phyloP scores from a whole-genome alignment of 2,888 invertebrate species.

The Drosophila anomelani region DNA sequence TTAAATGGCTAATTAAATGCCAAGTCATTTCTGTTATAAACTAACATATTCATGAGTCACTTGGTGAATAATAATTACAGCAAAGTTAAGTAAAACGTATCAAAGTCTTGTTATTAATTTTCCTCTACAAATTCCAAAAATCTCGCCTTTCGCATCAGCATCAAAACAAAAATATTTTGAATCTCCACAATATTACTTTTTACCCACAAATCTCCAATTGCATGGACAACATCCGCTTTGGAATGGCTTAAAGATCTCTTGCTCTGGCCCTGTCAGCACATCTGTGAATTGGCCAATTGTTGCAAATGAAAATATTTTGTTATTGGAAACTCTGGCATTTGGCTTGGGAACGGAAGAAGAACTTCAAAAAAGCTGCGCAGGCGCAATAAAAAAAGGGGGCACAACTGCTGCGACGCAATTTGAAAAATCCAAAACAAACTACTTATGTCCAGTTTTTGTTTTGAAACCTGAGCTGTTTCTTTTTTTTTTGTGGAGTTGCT shows the following conservation, averaged over 20 bases:
- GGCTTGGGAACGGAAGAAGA: slow-evolving; percentile 11
- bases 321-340: slow-evolving; percentile 27
- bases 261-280: slow-evolving; percentile 43
- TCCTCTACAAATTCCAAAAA: slow-evolving; percentile 1
- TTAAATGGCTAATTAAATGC: background rate
- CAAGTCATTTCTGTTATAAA: background rate
- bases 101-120: background rate
- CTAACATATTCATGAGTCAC: slow-evolving; percentile 7
- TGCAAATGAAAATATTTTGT: slow-evolving; percentile 49
- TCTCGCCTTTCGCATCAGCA: background rate
- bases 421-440: slow-evolving; percentile 56
- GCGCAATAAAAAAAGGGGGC: slow-evolving; percentile 42
- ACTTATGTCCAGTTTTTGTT: slow-evolving; percentile 55
- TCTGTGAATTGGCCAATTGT: slow-evolving; percentile 34
- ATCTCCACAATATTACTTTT: slow-evolving; percentile 22
- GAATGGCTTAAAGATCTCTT: slow-evolving; percentile 6
- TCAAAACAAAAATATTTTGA: slow-evolving; percentile 9
- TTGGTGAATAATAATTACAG: background rate
- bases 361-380: slow-evolving; percentile 44
- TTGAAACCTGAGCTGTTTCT: slow-evolving; percentile 33
- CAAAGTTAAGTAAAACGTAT: background rate
- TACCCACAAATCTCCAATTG: slow-evolving; percentile 66
- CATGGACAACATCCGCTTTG: slow-evolving; percentile 56
- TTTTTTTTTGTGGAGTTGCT: slow-evolving; percentile 57
- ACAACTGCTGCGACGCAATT: slow-evolving; percentile 57